Evolutionary conservation across 2,797 vertebrate species (phyloP).

Genomic region (Neoniphon sammara): DNA sequence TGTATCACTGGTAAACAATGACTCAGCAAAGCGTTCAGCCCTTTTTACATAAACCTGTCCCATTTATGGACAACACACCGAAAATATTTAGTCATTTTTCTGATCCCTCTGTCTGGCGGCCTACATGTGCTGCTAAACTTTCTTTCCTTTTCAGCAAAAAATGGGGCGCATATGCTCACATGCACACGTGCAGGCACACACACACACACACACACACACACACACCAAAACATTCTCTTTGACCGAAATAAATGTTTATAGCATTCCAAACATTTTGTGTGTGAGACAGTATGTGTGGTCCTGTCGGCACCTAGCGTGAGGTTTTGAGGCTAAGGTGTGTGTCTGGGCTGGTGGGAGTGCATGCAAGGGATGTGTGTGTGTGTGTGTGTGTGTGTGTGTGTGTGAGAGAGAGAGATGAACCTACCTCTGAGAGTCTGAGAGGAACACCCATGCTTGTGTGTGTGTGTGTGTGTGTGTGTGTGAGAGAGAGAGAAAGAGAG

Average conservation of each 20-base stretch:
- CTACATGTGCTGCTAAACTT: slow-evolving; percentile 68
- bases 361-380: slow-evolving; percentile 39
- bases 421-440: neutral
- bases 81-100: slow-evolving; percentile 74
- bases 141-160: slow-evolving; percentile 64
- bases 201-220: slow-evolving; percentile 38
- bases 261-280: slow-evolving; percentile 84
- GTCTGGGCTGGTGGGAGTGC: slow-evolving; percentile 46
- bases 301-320: slow-evolving; percentile 80
- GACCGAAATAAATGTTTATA: slow-evolving; percentile 85
- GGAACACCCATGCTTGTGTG: slow-evolving; percentile 51
- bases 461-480: slow-evolving; percentile 15
- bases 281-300: slow-evolving; percentile 85
- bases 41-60: slow-evolving; percentile 59
- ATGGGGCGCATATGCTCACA: slow-evolving; percentile 1
- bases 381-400: slow-evolving; percentile 34
- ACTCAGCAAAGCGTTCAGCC: slow-evolving; percentile 44
- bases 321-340: slow-evolving; percentile 80
- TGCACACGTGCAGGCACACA: neutral
- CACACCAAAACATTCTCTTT: slow-evolving; percentile 67
- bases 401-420: slow-evolving; percentile 4
- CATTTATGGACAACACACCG: slow-evolving; percentile 62
- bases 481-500: slow-evolving; percentile 13
- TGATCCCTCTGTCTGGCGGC: slow-evolving; percentile 67
- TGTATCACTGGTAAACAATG: slow-evolving; percentile 37